Conservation (phyloP, 2,888 invertebrate genomes). For the Tenthredo mesomela region DNA sequence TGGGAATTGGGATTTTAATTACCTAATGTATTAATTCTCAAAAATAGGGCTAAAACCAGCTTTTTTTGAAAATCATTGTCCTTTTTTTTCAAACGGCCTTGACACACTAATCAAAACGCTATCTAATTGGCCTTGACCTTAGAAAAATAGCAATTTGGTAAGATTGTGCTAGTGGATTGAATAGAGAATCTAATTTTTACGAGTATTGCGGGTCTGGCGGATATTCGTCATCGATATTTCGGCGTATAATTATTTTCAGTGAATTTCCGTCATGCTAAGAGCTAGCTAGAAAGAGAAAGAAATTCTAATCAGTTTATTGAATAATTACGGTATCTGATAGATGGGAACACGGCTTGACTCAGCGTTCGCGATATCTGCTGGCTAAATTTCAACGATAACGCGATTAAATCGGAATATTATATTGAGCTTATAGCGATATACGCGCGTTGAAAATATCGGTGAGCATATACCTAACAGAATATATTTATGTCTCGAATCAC, state of each 20-base stretch:
- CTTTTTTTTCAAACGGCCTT: neutral
- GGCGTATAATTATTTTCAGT: neutral
- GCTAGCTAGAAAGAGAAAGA: too few relatives aligned
- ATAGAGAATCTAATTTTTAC: neutral
- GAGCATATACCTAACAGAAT: neutral
- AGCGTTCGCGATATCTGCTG: neutral
- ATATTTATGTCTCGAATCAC: neutral
- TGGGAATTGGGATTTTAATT: neutral
- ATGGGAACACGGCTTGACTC: neutral
- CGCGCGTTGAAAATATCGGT: neutral
- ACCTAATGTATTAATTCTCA: neutral
- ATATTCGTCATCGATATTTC: neutral
- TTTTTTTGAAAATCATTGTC: neutral
- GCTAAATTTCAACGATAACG: neutral
- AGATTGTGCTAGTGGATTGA: neutral
- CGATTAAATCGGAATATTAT: conserved; percentile 3
- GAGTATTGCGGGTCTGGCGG: too few relatives aligned
- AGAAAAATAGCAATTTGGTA: neutral
- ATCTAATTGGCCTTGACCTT: neutral
- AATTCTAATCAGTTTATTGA: conserved; percentile 18
- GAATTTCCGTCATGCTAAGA: neutral
- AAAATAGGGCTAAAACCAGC: too few relatives aligned
- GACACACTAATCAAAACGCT: neutral
- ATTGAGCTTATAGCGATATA: conserved; percentile 3
- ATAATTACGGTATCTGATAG: conserved; percentile 16